A percentile compares a stretch with the other conserved stretches of the same genome.
Conservation (phyloP, 92 coral and sea anemone species). For the Porites cylindrica region DNA sequence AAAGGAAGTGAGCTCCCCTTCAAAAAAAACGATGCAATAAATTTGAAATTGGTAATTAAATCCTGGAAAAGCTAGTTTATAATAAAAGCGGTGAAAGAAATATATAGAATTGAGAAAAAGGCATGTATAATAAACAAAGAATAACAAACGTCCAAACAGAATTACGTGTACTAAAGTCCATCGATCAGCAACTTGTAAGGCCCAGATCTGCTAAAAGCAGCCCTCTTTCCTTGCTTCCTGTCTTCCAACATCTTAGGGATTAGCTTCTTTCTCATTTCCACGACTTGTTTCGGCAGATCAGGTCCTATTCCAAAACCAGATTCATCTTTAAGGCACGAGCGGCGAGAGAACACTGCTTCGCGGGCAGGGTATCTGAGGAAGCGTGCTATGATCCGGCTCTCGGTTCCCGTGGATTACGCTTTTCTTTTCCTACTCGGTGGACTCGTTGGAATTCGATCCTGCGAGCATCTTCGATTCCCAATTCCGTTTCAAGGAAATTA, state of each 20-base stretch:
- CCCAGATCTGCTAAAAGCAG: too few species aligned
- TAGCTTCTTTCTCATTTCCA: constrained; percentile 1
- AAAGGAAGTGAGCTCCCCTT: too few species aligned
- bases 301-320: not conserved
- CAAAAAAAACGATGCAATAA: too few species aligned
- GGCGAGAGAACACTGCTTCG: not conserved
- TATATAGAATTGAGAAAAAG: too few species aligned
- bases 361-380: not conserved
- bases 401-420: not conserved
- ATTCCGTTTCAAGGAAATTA: constrained; percentile 8
- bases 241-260: not conserved
- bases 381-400: not conserved
- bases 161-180: too few species aligned
- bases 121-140: too few species aligned
- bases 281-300: not conserved
- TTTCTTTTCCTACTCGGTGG: not conserved
- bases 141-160: too few species aligned
- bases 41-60: too few species aligned
- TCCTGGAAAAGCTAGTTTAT: too few species aligned
- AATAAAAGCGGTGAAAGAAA: too few species aligned
- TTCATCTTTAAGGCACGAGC: not conserved
- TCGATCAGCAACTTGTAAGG: too few species aligned
- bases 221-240: too few species aligned
- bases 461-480: not conserved
- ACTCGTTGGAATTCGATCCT: constrained; percentile 12